Evolutionary conservation across 2,113 vertebrate species (phyloP), one percentile per base, ranked within the genome.

Genomic region (Alces alces): DNA sequence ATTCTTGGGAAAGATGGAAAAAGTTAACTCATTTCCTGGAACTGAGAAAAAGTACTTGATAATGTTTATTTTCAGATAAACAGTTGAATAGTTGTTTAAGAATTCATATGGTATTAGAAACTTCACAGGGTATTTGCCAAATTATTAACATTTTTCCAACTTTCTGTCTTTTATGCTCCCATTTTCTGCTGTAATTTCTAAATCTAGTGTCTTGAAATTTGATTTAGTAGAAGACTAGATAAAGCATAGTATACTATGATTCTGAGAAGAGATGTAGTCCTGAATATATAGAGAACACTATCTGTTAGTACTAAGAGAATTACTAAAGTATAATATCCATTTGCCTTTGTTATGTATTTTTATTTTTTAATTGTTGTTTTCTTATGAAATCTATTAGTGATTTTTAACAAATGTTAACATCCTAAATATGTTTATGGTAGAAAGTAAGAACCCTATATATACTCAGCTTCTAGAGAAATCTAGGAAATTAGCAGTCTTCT

Each of bases 51-150:
- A 14, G 17, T 70, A 60, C 39, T 96, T 94, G 60, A 92, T 58
- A 86, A 50, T 84, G 87, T 55, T 97, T 95, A 87, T 66, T 90
- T 92, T 84, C 8, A 94, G 17, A 84, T 96, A 98, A 91, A 93
- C 25, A 76, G 50, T 14, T 80, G 33, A 87, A 36, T 64, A 61
- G 11, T 66, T 57, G 21, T 78, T 87, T 79, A 73, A 95, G 33
- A 87, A 93, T 96, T 94, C 50, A 43, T 50, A 27, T 89, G 54
- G 1, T 84, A 55, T 64, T 90, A 70, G 80, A 47, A 96, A 85
- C 10, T 21, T 50, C 21, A 47, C 6, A 54, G 64, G 50, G 21
- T 93, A 87, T 93, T 86, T 96, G 47, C 39, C 82, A 93, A 85
- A 57, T 88, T 15, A 47, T 96, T 78, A 96, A 87, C 17, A 45